These are phyloP conservation scores for Homarus americanus DNA, from an alignment of 1,140 invertebrate species.

Conservation along the genomic window DNA sequence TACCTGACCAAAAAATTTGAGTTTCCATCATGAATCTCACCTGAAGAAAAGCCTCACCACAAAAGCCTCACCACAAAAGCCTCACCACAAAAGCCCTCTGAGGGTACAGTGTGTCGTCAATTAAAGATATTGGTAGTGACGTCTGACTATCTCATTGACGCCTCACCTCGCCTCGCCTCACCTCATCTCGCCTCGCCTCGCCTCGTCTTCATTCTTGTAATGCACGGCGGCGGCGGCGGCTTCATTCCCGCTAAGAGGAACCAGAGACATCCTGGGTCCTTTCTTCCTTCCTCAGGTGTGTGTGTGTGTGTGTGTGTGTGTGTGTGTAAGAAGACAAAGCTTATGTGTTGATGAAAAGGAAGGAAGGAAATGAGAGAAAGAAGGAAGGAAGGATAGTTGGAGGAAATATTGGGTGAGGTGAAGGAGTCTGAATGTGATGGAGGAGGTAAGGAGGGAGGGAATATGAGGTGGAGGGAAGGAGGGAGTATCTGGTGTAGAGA, in stretches of 20 bases:
- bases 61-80: conserved; percentile 41
- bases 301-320: not conserved
- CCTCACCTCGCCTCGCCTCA: not conserved
- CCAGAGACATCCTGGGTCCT: not conserved
- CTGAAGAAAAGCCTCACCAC: not conserved
- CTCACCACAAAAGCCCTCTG: conserved; percentile 25
- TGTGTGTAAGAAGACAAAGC: not conserved
- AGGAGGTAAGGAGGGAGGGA: not conserved
- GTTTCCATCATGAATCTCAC: conserved; percentile 6
- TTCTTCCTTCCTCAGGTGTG: conserved; percentile 14
- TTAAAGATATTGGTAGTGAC: conserved; percentile 50
- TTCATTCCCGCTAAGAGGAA: conserved; percentile 15
- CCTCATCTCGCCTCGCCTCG: too few species aligned
- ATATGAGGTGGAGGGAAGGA: not conserved
- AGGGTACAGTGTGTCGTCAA: not conserved
- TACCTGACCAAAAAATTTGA: conserved; percentile 16
- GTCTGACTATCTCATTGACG: not conserved
- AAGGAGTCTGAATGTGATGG: not conserved
- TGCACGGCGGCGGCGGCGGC: conserved; percentile 8
- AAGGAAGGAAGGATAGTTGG: not conserved
- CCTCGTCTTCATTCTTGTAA: conserved; percentile 25
- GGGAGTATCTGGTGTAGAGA: not conserved
- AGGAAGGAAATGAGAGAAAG: not conserved
- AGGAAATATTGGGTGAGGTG: not conserved
- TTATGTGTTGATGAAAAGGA: not conserved